Conservation (phyloP, 2,113 vertebrate species). For the Mesitornis unicolor region DNA sequence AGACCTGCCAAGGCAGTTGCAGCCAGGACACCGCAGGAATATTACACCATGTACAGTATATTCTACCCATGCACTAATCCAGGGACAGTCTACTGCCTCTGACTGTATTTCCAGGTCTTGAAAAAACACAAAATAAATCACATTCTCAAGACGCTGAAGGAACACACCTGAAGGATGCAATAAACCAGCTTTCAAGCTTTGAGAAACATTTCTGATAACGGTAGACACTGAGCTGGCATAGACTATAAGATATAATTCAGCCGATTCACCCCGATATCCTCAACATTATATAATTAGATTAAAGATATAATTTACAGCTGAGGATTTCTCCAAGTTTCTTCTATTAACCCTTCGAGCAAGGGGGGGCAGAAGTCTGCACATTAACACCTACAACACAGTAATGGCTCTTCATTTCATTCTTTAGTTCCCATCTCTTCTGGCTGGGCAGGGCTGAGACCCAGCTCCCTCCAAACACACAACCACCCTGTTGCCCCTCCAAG, state of each 20-base stretch:
- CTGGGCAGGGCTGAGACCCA: background rate
- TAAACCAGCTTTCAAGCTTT: background rate
- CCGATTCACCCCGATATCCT: background rate
- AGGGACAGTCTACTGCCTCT: background rate
- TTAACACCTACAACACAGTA: background rate
- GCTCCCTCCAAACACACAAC: rapidly evolving
- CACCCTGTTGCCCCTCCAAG: background rate
- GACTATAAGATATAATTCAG: background rate
- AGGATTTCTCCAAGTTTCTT: background rate
- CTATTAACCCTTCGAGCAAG: background rate
- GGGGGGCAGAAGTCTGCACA: background rate
- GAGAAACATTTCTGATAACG: background rate
- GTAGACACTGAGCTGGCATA: background rate
- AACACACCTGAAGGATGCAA: background rate
- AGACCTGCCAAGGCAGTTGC: background rate
- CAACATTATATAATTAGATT: background rate
- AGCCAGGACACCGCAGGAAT: background rate
- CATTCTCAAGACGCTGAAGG: background rate
- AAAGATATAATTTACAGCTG: background rate
- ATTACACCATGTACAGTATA: background rate
- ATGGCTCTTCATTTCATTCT: background rate
- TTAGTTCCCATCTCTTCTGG: background rate
- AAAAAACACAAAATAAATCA: background rate
- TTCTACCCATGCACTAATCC: background rate
- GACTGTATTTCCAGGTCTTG: background rate